Base-by-base conservation (phyloP, 2,888 invertebrate species). In the Caenorhabditis sp. region DNA sequence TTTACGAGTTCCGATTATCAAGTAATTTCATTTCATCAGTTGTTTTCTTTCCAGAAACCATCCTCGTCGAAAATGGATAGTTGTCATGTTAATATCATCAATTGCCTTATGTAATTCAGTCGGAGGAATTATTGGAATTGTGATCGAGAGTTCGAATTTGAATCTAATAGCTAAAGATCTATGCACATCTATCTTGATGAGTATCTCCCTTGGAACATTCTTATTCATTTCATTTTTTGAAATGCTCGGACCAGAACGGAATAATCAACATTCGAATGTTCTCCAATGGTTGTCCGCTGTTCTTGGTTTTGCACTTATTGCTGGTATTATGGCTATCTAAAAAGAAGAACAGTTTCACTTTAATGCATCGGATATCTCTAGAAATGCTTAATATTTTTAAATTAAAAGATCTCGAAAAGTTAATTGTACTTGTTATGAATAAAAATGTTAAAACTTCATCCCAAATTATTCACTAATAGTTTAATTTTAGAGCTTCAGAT, bases 211-310 rank as follows among this genome's bases (percentile, higher is more conserved):
- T 5, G 83, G 83, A n/a, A 83, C 79, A 3, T 83, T 83, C 64
- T 62, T 83, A 17, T 83, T 74, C 65, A 81, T 83, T 14, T 72
- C 82, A 1, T 83, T 83, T 66, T 83, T 83, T 53, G 83, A 83
- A 71, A 74, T 81, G 17, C 60, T 81, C 31, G 78, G 67, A 10
- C 80, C 80, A 2, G 82, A 81, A 70, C 67, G 75, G 12, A 57
- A 60, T 1, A 81, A 80, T 52, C 57, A 65, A 31, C 81, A 79
- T 38, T 65, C 69, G 5, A 78, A 78, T 23, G 31, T 81, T 10
- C 63, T 82, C 5, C 78, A 81, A 63, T 81, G 82, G 80, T n/a
- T 74, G 12, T 61, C 76, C 1, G 63, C 76, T 12, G 56, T 78
- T 10, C 7, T 58, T 20, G 83, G 83, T 8, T 83, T 80, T 50